Percentiles rank a stretch among this genome's conserved stretches.
phyloP scores from a whole-genome alignment of 92 coral and sea anemone genomes.

The Porites evermanni region DNA sequence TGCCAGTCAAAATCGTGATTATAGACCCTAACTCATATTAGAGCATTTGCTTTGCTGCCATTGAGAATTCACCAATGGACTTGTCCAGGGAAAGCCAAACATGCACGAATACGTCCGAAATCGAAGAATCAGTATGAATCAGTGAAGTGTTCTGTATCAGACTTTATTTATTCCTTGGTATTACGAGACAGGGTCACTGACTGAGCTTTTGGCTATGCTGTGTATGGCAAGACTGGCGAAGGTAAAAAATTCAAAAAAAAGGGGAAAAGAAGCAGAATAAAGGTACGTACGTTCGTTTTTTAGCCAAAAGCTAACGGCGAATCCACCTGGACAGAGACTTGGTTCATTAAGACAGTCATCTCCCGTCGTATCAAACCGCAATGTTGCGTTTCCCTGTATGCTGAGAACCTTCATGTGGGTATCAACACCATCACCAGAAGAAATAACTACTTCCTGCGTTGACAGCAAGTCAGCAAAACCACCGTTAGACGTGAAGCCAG shows the following conservation, averaged over 20 bases:
- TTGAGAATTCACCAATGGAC: too few relatives aligned
- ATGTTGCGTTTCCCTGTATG: conserved; percentile 1
- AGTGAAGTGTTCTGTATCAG: too few relatives aligned
- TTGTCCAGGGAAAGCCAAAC: too few relatives aligned
- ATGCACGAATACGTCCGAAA: too few relatives aligned
- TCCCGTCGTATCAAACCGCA: neutral
- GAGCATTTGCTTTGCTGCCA: too few relatives aligned
- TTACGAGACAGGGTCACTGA: too few relatives aligned
- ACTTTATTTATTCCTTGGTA: too few relatives aligned
- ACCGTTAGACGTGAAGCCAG: neutral
- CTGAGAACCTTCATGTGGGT: neutral
- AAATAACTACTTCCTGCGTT: neutral
- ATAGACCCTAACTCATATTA: too few relatives aligned
- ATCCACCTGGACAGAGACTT: conserved; percentile 40
- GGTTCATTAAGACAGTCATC: conserved; percentile 60
- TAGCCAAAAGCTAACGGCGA: conserved; percentile 63
- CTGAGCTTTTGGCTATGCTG: too few relatives aligned
- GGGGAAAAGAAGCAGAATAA: neutral
- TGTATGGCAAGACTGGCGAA: neutral
- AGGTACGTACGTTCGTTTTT: conserved; percentile 44
- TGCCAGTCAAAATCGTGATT: too few relatives aligned
- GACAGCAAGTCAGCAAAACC: neutral
- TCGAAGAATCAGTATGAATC: too few relatives aligned
- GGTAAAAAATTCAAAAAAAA: neutral
- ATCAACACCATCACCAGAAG: neutral